phyloP scores from a whole-genome alignment of 2,113 vertebrate genomes.

The Scomber colias region DNA sequence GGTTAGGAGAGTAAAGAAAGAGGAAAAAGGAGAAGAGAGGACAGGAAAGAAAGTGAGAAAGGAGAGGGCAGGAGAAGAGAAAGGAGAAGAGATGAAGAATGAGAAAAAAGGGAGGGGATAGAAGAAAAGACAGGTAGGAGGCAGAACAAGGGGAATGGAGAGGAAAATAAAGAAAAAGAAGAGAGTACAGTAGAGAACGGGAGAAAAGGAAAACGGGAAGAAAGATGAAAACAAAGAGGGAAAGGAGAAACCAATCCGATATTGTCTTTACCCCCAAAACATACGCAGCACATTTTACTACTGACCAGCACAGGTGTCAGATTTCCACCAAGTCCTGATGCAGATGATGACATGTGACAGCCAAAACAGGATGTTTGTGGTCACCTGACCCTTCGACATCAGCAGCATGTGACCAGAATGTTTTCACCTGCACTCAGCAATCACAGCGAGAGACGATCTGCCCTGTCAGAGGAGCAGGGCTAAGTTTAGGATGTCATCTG shows the following conservation, averaged over 20 bases:
- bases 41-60: not conserved
- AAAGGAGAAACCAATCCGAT: not conserved
- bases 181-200: not conserved
- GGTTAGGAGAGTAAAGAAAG: not conserved
- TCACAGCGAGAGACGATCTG: constrained; percentile 50
- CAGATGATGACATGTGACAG: not conserved
- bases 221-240: not conserved
- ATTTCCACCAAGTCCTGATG: constrained; percentile 29
- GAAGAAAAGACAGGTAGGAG: not conserved
- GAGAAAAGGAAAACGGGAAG: too few species aligned
- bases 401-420: constrained; percentile 33
- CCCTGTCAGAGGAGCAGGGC: constrained; percentile 40
- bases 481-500: constrained; percentile 56
- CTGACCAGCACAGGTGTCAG: not conserved
- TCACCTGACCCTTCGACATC: constrained; percentile 34
- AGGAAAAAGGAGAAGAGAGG: not conserved
- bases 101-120: not conserved
- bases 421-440: constrained; percentile 62
- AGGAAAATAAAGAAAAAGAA: too few species aligned
- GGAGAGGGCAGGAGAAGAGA: too few species aligned
- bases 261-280: not conserved
- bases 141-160: too few species aligned
- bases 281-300: not conserved
- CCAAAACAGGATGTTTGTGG: constrained; percentile 44
- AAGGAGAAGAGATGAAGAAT: too few species aligned